Evolutionary conservation across 2,888 invertebrate genomes (phyloP).

Genomic region (Cantharis flavilabris): DNA sequence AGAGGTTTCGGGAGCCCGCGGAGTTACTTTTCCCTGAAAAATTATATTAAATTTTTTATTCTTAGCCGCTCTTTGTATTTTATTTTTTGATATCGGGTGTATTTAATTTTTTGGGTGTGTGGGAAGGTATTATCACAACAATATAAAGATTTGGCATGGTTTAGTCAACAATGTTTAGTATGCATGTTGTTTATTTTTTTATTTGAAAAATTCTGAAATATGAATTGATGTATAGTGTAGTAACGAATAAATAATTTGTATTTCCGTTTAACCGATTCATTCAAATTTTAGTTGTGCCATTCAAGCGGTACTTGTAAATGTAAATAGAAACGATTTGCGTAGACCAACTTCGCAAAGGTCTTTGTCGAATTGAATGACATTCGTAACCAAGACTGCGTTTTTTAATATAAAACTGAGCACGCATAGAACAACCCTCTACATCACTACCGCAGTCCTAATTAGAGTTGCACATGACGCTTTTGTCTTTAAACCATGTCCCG

Average conservation of each 20-base stretch:
- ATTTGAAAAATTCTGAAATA: background rate
- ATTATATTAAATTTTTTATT: too few species aligned
- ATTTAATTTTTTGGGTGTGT: background rate
- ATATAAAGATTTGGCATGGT: background rate
- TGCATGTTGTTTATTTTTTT: background rate
- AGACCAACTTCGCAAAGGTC: slow-evolving; percentile 15
- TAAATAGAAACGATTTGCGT: slow-evolving; percentile 24
- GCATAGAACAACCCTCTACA: slow-evolving; percentile 29
- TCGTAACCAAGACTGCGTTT: slow-evolving; percentile 24
- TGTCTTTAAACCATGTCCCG: slow-evolving; percentile 31
- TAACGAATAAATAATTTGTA: background rate
- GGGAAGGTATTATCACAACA: background rate
- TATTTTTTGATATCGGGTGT: too few species aligned
- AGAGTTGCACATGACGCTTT: slow-evolving; percentile 32
- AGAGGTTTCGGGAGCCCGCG: too few species aligned
- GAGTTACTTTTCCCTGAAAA: too few species aligned
- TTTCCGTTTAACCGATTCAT: background rate
- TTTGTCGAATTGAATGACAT: slow-evolving; percentile 25
- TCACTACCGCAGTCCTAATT: slow-evolving; percentile 28
- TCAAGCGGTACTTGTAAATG: slow-evolving; percentile 12
- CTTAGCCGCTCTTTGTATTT: too few species aligned
- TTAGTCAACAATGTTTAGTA: background rate
- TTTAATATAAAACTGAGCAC: slow-evolving; percentile 29
- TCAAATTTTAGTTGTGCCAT: background rate
- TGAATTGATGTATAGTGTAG: background rate